A percentile compares a stretch with the other conserved stretches of the same genome.
Evolutionary conservation across 2,113 vertebrate species (phyloP).

Genomic region (Laterallus jamaicensis): DNA sequence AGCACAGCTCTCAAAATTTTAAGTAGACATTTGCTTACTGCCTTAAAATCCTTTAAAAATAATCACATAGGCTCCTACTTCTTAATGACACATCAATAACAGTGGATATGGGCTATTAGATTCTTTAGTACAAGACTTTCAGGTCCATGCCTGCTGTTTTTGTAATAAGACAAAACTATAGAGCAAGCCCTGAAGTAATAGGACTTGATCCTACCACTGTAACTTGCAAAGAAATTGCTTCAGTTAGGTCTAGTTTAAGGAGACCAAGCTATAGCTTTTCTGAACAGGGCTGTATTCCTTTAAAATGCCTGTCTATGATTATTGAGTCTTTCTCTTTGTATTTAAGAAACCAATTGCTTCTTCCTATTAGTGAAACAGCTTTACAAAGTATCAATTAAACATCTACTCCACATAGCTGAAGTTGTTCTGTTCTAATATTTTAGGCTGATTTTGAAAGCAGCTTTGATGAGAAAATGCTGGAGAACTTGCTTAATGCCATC

Average conservation of each 20-base stretch:
- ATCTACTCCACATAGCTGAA: not conserved
- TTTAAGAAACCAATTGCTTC: not conserved
- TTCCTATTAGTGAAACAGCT: not conserved
- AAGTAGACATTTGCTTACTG: not conserved
- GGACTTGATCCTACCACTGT: not conserved
- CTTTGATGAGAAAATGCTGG: constrained; percentile 82
- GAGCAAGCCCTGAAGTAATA: not conserved
- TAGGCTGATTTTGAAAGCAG: constrained; percentile 86
- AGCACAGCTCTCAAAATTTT: not conserved
- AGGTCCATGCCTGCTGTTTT: not conserved
- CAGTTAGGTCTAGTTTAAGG: not conserved
- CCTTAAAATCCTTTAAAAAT: not conserved
- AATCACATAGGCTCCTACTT: not conserved
- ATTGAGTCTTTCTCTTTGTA: not conserved
- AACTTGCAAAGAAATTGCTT: not conserved
- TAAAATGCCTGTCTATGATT: not conserved
- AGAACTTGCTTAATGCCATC: constrained; percentile 83
- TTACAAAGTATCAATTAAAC: not conserved
- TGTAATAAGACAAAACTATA: not conserved
- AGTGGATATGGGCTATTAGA: not conserved
- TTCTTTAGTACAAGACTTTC: not conserved
- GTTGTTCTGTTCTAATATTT: constrained; percentile 5
- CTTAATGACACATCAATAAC: not conserved
- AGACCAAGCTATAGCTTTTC: not conserved
- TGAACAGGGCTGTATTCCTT: not conserved